Evolutionary conservation across 1,140 invertebrate genomes (phyloP).

Genomic region (Asobara japonica): DNA sequence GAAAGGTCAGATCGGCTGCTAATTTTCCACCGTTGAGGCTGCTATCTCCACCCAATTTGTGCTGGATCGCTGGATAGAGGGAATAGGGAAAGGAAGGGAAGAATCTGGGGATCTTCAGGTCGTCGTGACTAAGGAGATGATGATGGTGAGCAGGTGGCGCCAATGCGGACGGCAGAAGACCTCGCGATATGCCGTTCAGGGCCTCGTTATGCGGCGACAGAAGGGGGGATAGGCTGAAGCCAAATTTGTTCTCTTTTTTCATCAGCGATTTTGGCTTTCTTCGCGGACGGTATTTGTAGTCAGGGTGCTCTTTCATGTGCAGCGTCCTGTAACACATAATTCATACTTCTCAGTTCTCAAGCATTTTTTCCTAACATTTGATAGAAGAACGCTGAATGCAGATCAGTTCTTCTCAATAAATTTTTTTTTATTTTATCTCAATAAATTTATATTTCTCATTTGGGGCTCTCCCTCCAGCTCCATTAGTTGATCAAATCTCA

Average conservation of each 20-base stretch:
- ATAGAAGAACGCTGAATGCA: no score
- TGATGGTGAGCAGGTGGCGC: slow-evolving; percentile 60
- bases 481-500: no score
- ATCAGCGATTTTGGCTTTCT: slow-evolving; percentile 85
- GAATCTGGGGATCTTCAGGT: slow-evolving; percentile 74
- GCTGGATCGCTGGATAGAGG: slow-evolving; percentile 74
- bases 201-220: slow-evolving; percentile 66
- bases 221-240: slow-evolving; percentile 73
- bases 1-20: slow-evolving; percentile 73
- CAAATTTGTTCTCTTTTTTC: slow-evolving; percentile 81
- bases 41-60: slow-evolving; percentile 69
- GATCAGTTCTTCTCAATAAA: no score
- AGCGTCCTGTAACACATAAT: slow-evolving; percentile 75
- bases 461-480: no score
- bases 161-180: slow-evolving; percentile 71
- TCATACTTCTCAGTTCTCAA: neutral
- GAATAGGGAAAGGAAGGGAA: slow-evolving; percentile 78
- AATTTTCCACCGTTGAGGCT: slow-evolving; percentile 67
- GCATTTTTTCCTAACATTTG: neutral
- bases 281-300: slow-evolving; percentile 94
- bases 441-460: no score
- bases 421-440: no score
- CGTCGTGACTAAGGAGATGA: slow-evolving; percentile 70
- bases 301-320: slow-evolving; percentile 97
- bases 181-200: slow-evolving; percentile 67